Percentiles rank a stretch among this genome's conserved stretches.
phyloP scores from a whole-genome alignment of 2,113 vertebrate species.

The Gorsachius goisagi region DNA sequence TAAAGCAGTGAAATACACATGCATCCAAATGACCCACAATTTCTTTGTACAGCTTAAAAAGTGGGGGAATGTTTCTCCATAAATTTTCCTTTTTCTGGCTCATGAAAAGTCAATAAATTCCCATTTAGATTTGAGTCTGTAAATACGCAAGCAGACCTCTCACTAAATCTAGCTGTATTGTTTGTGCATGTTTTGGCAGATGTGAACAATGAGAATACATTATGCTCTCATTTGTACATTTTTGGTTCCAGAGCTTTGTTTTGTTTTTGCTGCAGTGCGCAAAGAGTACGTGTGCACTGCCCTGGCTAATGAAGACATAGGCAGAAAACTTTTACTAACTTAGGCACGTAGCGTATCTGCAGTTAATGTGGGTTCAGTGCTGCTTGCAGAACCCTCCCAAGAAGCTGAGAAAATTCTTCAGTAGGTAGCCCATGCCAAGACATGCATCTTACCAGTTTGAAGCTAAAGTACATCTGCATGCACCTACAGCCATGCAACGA shows the following conservation, averaged over 20 bases:
- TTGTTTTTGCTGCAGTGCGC: not conserved
- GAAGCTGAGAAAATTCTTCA: not conserved
- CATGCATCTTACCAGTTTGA: not conserved
- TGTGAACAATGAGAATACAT: not conserved
- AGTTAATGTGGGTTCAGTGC: not conserved
- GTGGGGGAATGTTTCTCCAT: not conserved
- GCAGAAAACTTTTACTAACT: not conserved
- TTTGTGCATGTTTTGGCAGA: slow-evolving; percentile 35
- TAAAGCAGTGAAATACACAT: not conserved
- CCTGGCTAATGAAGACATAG: not conserved
- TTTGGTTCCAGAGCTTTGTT: not conserved
- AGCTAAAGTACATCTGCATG: not conserved
- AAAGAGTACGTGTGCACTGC: not conserved
- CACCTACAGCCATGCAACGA: not conserved
- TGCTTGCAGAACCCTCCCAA: not conserved
- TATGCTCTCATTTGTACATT: not conserved
- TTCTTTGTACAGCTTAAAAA: not conserved
- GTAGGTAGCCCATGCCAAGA: not conserved
- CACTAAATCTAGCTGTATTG: slow-evolving; percentile 3
- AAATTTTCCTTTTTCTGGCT: not conserved
- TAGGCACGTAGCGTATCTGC: not conserved
- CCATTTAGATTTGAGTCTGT: not conserved
- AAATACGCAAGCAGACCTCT: not conserved
- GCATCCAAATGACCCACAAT: not conserved
- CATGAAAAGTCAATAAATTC: not conserved